phyloP scores from a whole-genome alignment of 2,888 invertebrate species.

The Junonia oenone region DNA sequence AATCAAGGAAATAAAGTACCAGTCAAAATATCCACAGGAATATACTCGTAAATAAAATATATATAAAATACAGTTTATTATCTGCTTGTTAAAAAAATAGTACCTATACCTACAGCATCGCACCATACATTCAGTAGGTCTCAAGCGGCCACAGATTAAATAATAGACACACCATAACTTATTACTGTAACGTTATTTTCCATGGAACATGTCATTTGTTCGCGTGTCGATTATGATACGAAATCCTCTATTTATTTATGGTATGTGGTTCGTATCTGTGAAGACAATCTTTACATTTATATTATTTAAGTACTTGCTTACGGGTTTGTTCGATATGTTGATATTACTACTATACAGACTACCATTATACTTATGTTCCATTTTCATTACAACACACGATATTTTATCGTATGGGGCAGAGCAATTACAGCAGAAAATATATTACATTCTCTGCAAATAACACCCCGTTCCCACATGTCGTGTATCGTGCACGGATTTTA shows the following conservation, averaged over 20 bases:
- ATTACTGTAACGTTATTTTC: constrained; percentile 13
- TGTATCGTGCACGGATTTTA: no score
- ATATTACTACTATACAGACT: not conserved
- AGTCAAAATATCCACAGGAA: no score
- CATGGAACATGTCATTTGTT: constrained; percentile 12
- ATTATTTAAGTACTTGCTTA: not conserved
- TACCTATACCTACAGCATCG: not conserved
- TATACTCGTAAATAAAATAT: no score
- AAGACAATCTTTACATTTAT: not conserved
- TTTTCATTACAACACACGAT: no score
- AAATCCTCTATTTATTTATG: constrained; percentile 11
- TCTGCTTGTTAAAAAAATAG: not conserved
- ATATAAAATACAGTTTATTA: no score
- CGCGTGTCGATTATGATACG: constrained; percentile 12
- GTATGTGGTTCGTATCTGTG: not conserved
- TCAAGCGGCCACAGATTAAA: not conserved
- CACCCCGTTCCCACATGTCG: no score
- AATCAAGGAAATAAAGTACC: no score
- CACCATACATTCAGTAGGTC: not conserved
- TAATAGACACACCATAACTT: not conserved
- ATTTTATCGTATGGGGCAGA: no score
- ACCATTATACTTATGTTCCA: no score
- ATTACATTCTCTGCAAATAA: not conserved
- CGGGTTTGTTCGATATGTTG: not conserved
- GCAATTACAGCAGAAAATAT: no score